Evolutionary conservation across 1,140 invertebrate genomes (phyloP), one percentile per base, ranked within the genome.

Genomic region (Lasioglossum baleicum): DNA sequence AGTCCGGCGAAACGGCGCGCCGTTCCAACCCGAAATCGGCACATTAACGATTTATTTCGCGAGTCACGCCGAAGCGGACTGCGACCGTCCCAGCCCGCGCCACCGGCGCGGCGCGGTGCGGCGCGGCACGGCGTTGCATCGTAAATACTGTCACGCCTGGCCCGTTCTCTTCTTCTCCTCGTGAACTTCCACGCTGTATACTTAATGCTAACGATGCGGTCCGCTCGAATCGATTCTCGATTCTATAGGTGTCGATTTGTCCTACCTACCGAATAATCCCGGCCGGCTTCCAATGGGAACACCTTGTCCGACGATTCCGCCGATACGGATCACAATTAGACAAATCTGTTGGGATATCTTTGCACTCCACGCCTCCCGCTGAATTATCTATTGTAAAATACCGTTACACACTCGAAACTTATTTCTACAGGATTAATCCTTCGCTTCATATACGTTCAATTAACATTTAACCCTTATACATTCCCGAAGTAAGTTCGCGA

Each of bases 31-130:
- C 77, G 86, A 86, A 86, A 88, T 86, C 83, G 84, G 77, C 80
- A 42, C 76, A 83, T 86, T 86, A 88, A 88, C 87, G 86, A 88
- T 88, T 88, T 88, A 88, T 86, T 87, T 87, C 84, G 86, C 82
- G 71, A 75, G 64, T 44, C 78, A 79, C 61, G 67, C 26, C 56
- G 82, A 58, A 35, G 75, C 73, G 68, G 74, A 51, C 77, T 67
- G 53, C 71, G 63, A 48, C 35, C 72, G 82, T 68, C 77, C 71
- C 20, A 7, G 26, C 15, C 35, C 17, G 3, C 60, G 13, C 26
- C 60, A 13, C 10, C 58, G 58, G 58, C n/a, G 26, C 48, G 26
- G 26, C 26, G 26, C 58, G 58, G 58, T 8, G 26, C 48, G 26
- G 26, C 26, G 26, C 26, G 26, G 26, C 26, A 1, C 26, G 26